phyloP scores from a whole-genome alignment of 1,140 invertebrate genomes.

The Eriosoma lanigerum region DNA sequence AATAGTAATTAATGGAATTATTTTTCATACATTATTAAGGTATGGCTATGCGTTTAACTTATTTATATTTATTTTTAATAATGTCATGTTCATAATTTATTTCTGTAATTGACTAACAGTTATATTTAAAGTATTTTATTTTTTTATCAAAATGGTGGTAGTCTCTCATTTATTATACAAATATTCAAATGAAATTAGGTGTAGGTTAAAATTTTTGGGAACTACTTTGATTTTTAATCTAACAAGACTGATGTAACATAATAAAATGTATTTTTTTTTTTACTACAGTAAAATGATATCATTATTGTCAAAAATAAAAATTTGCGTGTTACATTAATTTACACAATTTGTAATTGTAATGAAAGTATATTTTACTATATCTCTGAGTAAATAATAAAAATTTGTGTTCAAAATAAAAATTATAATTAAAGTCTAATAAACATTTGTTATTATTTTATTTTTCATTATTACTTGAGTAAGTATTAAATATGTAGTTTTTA shows the following conservation, averaged over 20 bases:
- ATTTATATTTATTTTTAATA: constrained; percentile 1
- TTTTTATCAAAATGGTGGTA: constrained; percentile 17
- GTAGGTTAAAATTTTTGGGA: constrained; percentile 6
- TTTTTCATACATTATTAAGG: not conserved
- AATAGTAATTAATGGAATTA: constrained; percentile 35
- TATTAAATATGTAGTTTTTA: too few relatives aligned
- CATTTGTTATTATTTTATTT: too few relatives aligned
- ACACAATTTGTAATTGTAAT: not conserved
- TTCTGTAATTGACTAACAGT: not conserved
- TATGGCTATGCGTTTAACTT: not conserved
- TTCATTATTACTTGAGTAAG: too few relatives aligned
- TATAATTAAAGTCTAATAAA: too few relatives aligned
- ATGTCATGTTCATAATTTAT: not conserved
- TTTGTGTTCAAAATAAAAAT: too few relatives aligned
- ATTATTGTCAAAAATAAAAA: not conserved
- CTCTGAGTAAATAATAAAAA: not conserved
- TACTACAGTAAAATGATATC: not conserved
- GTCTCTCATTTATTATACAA: not conserved
- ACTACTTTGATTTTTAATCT: constrained; percentile 20
- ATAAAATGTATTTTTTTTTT: not conserved
- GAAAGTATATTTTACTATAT: not conserved
- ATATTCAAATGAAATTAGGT: not conserved
- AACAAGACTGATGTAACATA: constrained; percentile 18
- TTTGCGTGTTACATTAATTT: not conserved
- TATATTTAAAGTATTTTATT: not conserved